Evolutionary conservation across 1,140 invertebrate genomes (phyloP).

Genomic region (Oncopeltus fasciatus): DNA sequence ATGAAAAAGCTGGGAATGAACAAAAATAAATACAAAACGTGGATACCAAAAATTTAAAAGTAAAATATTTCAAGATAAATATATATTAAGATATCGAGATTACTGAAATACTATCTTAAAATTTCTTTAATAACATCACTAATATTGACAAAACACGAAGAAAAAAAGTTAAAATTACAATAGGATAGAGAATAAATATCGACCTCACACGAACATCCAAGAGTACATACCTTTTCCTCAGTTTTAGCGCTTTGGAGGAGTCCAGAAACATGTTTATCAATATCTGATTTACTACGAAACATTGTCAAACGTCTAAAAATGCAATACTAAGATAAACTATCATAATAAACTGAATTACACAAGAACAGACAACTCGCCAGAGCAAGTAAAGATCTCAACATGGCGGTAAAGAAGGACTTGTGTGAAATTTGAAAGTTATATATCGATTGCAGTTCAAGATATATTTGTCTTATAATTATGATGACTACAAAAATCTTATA

Average conservation of each 20-base stretch:
- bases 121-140: not conserved
- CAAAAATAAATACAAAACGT: too few relatives aligned
- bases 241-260: constrained; percentile 32
- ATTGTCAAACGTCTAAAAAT: too few relatives aligned
- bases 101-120: not conserved
- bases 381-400: not conserved
- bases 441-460: not conserved
- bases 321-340: too few relatives aligned
- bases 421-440: not conserved
- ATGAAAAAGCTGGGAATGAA: too few relatives aligned
- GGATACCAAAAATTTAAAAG: not conserved
- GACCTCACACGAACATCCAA: not conserved
- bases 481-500: too few relatives aligned
- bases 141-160: not conserved
- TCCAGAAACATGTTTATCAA: constrained; percentile 35
- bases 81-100: not conserved
- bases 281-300: constrained; percentile 36
- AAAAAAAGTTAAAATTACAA: not conserved
- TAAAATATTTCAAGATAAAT: not conserved
- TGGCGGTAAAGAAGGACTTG: not conserved
- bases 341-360: not conserved
- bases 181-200: not conserved
- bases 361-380: not conserved
- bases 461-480: too few relatives aligned
- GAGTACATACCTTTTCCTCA: constrained; percentile 34